Evolutionary conservation across 2,113 vertebrate species (phyloP).

Genomic region (Coreoperca whiteheadi): DNA sequence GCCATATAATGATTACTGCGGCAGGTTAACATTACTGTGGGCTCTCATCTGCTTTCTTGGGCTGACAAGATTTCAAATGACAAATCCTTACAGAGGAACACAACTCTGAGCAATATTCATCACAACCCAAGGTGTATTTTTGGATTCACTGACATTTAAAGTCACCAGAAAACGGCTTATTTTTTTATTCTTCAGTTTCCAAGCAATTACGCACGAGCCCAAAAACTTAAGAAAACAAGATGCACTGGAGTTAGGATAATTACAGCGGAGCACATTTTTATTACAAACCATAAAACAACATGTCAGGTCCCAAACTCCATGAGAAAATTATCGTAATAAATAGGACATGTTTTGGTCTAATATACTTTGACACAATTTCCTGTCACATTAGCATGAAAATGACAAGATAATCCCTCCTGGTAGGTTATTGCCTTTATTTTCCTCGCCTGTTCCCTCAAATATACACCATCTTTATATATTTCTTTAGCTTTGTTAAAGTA

Average conservation of each 20-base stretch:
- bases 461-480: slow-evolving; percentile 41
- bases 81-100: background rate
- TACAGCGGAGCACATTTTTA: slow-evolving; percentile 47
- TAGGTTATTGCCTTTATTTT: slow-evolving; percentile 69
- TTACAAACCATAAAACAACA: slow-evolving; percentile 51
- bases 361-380: slow-evolving; percentile 49
- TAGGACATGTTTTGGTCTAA: slow-evolving; percentile 45
- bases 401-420: slow-evolving; percentile 31
- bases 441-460: slow-evolving; percentile 62
- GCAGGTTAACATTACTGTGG: slow-evolving; percentile 17
- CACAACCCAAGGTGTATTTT: background rate
- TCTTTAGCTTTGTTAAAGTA: slow-evolving; percentile 46
- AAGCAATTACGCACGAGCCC: slow-evolving; percentile 35
- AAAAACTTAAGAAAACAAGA: slow-evolving; percentile 1
- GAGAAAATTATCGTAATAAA: slow-evolving; percentile 19
- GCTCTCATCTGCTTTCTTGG: slow-evolving; percentile 24
- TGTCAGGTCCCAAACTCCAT: slow-evolving; percentile 27
- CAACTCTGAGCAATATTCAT: background rate
- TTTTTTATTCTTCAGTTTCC: slow-evolving; percentile 3
- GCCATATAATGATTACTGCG: slow-evolving; percentile 33
- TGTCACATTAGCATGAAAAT: slow-evolving; percentile 29
- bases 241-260: slow-evolving; percentile 47
- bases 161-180: background rate
- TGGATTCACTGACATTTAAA: slow-evolving; percentile 23
- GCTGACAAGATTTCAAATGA: background rate